phyloP scores from a whole-genome alignment of 2,113 vertebrate genomes.

The Myotis brandtii region DNA sequence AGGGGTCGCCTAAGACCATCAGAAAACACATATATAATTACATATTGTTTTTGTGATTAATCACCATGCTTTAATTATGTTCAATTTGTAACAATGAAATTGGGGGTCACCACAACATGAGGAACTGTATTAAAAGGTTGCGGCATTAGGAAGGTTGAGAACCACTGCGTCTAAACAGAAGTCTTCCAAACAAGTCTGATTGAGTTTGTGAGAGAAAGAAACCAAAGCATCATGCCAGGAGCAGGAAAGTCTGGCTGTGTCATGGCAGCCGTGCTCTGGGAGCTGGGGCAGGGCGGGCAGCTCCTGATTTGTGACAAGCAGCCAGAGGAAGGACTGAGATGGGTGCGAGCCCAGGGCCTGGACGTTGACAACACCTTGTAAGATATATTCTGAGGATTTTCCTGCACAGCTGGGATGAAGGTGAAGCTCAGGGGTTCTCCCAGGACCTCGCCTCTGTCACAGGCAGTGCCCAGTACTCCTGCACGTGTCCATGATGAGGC shows the following conservation, averaged over 20 bases:
- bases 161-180: neutral
- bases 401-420: neutral
- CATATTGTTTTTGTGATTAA: too few species aligned
- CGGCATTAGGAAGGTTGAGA: too few species aligned
- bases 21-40: too few species aligned
- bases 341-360: too few species aligned
- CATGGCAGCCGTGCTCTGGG: neutral
- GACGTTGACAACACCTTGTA: neutral
- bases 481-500: neutral
- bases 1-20: too few species aligned
- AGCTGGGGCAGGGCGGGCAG: fast-evolving
- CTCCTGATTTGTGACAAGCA: neutral
- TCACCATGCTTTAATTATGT: too few species aligned
- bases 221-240: neutral
- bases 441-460: too few species aligned
- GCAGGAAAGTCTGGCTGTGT: neutral
- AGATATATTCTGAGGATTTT: neutral
- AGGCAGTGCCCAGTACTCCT: neutral
- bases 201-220: neutral
- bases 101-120: too few species aligned
- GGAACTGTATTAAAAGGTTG: too few species aligned
- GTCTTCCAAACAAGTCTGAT: neutral
- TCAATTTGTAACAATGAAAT: too few species aligned
- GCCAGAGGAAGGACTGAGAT: neutral
- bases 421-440: neutral